Evolutionary conservation across 2,888 invertebrate genomes (phyloP), one percentile per base, ranked within the genome.

Genomic region (Drosophila ezoana): DNA sequence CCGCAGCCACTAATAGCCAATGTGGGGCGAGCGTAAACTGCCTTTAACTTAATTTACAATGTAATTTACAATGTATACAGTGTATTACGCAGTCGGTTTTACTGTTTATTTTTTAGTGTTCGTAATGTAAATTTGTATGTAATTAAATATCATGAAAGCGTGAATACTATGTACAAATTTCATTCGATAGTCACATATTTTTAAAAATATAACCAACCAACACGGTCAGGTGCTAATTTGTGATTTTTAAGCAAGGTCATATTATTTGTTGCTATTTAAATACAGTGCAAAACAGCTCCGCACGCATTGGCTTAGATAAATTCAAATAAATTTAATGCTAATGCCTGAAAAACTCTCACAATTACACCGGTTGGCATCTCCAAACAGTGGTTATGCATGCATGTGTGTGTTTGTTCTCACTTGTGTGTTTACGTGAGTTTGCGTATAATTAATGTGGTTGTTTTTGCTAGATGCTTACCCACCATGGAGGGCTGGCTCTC

Each of bases 311-410:
- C 63, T 52, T 38, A 67, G 65, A 69, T 63, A 70, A 70, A 80
- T 83, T 75, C 78, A 78, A 78, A 80, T 83, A 83, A 83, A 80
- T 81, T 80, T 73, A 70, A 70, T 65, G 60, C 68, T 77, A 80
- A 82, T 77, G 68, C 71, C 65, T 37, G 54, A 32, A 41, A 40
- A 56, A 58, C 18, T 40, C 63, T 57, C 65, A 63, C 60, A 41
- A 56, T 28, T n/a, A 28, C 13, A 28, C 28, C 28, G 38, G 16
- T 10, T 40, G 38, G 14, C 38, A 13, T 28, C 51, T 28, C 28
- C 40, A 11, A 52, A 8, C 14, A 14, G 37, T 20, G 6, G 38
- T 11, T 14, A 23, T 8, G 14, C 9, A 4, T 11, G 28, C 13
- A n/a, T 20, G 52, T 33, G 47, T 9, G 38, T 6, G 45, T 43